These are phyloP conservation scores for Variabilichromis moorii DNA, from an alignment of 2,113 vertebrate genomes.

Conservation along the genomic window DNA sequence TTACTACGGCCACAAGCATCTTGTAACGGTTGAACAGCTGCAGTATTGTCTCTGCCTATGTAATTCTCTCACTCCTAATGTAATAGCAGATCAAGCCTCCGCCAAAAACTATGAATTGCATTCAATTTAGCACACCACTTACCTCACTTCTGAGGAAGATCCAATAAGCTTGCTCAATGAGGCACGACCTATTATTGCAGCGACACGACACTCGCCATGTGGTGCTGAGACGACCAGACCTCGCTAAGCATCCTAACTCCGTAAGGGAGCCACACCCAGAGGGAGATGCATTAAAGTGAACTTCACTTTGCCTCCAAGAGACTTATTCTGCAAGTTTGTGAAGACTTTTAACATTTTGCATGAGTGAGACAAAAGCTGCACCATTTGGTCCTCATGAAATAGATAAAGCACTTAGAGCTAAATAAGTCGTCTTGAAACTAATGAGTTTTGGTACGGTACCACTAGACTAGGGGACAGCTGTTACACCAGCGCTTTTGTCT, in stretches of 20 bases:
- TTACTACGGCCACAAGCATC: not conserved
- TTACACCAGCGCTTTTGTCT: not conserved
- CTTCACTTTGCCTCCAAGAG: not conserved
- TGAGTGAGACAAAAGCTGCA: not conserved
- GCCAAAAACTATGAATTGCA: constrained; percentile 50
- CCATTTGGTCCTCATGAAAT: not conserved
- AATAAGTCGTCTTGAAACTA: not conserved
- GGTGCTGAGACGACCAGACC: constrained; percentile 1
- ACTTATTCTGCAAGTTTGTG: not conserved
- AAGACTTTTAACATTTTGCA: not conserved
- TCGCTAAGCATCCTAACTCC: not conserved
- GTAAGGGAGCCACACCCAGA: not conserved
- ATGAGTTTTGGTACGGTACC: not conserved
- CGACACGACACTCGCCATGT: constrained; percentile 43
- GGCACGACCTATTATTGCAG: constrained; percentile 53
- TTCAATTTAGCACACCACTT: constrained; percentile 64
- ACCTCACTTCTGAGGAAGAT: constrained; percentile 59
- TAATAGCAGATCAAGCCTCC: constrained; percentile 30
- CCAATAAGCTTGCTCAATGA: constrained; percentile 71
- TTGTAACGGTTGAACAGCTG: constrained; percentile 20
- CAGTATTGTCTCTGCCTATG: constrained; percentile 53
- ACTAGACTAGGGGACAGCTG: not conserved
- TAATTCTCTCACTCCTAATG: constrained; percentile 47
- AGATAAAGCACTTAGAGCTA: not conserved
- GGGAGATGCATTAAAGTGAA: not conserved